Evolutionary conservation across 1,140 invertebrate species (phyloP).

Genomic region (Popillia japonica): DNA sequence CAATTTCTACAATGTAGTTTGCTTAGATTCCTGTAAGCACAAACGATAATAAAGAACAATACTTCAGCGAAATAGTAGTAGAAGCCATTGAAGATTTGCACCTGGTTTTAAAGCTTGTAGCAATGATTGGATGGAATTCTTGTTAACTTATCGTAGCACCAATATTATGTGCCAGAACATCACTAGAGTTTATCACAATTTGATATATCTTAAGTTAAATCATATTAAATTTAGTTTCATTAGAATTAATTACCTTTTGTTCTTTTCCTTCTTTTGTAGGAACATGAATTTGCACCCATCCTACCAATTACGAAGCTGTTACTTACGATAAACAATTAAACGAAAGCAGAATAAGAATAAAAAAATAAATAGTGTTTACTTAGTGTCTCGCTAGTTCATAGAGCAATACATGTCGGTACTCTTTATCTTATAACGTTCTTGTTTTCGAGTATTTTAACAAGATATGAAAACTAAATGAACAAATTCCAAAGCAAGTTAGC

Average conservation of each 20-base stretch:
- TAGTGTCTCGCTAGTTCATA: conserved; percentile 38
- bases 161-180: too few relatives aligned
- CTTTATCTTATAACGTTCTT: not conserved
- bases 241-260: not conserved
- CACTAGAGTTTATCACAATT: too few relatives aligned
- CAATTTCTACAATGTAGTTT: too few relatives aligned
- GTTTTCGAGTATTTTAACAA: conserved; percentile 37
- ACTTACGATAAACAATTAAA: conserved; percentile 29
- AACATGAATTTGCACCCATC: conserved; percentile 39
- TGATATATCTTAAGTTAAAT: too few relatives aligned
- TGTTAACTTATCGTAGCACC: too few relatives aligned
- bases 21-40: too few relatives aligned
- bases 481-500: not conserved
- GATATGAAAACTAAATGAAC: conserved; percentile 19
- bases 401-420: conserved; percentile 28
- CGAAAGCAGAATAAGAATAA: conserved; percentile 22
- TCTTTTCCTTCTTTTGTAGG: conserved; percentile 36
- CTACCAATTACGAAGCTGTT: conserved; percentile 40
- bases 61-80: too few relatives aligned
- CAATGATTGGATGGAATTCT: too few relatives aligned
- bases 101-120: too few relatives aligned
- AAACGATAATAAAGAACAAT: too few relatives aligned
- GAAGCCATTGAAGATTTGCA: too few relatives aligned
- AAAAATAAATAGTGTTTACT: conserved; percentile 34
- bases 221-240: not conserved